Conservation (phyloP, 2,113 vertebrate species). For the Parus major region DNA sequence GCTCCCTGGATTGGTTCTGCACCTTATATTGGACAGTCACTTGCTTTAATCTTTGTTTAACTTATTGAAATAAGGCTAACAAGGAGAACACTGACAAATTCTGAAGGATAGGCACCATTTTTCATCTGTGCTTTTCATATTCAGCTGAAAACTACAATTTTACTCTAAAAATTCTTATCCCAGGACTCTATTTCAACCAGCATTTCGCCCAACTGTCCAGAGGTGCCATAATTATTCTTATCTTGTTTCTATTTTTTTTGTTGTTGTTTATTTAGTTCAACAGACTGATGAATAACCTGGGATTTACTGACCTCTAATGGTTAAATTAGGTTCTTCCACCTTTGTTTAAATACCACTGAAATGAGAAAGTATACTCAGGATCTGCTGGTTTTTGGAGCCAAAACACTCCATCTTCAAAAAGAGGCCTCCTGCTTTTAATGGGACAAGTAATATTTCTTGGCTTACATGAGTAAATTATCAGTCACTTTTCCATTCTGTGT, state of each 20-base stretch:
- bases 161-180: background rate
- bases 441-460: background rate
- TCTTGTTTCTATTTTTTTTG: background rate
- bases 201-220: background rate
- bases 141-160: background rate
- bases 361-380: background rate
- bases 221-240: background rate
- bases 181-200: background rate
- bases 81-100: background rate
- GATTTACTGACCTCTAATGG: slow-evolving; percentile 71
- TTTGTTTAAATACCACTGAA: background rate
- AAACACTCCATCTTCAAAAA: background rate
- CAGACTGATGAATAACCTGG: background rate
- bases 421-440: background rate
- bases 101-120: background rate
- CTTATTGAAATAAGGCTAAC: background rate
- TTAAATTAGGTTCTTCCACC: slow-evolving; percentile 14
- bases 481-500: background rate
- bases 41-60: background rate
- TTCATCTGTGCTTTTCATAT: background rate
- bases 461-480: background rate
- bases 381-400: background rate
- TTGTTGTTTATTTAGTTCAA: background rate
- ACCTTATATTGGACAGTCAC: background rate
- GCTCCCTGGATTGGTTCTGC: background rate